Evolutionary conservation across 1,140 invertebrate species (phyloP).

Genomic region (Cotesia glomerata): DNA sequence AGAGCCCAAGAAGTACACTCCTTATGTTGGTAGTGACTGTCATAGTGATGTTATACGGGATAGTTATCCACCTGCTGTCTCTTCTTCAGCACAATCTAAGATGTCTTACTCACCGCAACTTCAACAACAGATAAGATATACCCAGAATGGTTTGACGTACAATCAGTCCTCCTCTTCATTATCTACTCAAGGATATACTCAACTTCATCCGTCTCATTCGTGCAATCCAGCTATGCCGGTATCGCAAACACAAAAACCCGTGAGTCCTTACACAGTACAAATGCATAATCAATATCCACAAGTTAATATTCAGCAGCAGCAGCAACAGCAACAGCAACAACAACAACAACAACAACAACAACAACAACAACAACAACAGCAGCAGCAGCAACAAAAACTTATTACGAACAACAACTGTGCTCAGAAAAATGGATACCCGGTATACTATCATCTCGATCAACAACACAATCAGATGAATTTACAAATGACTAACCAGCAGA

Average conservation of each 20-base stretch:
- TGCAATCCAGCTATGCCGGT: constrained; percentile 50
- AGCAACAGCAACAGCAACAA: constrained; percentile 23
- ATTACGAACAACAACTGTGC: constrained; percentile 12
- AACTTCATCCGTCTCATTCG: constrained; percentile 47
- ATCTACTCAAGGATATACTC: constrained; percentile 41
- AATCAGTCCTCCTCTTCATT: constrained; percentile 32
- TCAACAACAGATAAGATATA: constrained; percentile 54
- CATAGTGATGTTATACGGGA: constrained; percentile 45
- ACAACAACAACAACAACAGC: constrained; percentile 25
- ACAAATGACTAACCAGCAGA: constrained; percentile 43
- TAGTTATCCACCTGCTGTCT: constrained; percentile 28
- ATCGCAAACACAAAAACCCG: constrained; percentile 53
- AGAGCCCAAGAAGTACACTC: constrained; percentile 41
- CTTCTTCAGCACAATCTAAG: constrained; percentile 27
- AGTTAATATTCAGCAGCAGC: constrained; percentile 38
- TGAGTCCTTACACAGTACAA: constrained; percentile 54
- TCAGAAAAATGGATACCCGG: constrained; percentile 48
- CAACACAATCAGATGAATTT: constrained; percentile 61
- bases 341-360: constrained; percentile 32
- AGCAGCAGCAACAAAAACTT: constrained; percentile 28
- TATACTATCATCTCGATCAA: constrained; percentile 56
- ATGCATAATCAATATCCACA: constrained; percentile 51
- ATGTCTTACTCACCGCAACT: constrained; percentile 47
- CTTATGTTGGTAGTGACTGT: constrained; percentile 30
- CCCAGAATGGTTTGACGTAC: constrained; percentile 51